Evolutionary conservation across 2,888 invertebrate genomes (phyloP).

Genomic region (Branchellion lobata): DNA sequence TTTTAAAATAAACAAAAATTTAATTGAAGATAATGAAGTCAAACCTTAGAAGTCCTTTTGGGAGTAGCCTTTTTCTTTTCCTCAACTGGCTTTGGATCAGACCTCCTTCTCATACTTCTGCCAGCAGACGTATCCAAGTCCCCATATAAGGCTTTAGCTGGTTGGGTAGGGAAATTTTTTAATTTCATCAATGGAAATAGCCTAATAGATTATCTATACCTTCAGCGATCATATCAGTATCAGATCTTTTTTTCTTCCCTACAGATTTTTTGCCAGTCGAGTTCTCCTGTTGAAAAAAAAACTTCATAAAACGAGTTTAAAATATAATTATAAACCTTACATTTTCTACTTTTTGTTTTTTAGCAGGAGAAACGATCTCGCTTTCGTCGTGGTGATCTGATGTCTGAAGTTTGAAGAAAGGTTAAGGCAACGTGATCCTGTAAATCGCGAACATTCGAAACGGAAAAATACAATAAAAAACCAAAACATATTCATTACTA

Average conservation of each 20-base stretch:
- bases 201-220: not conserved
- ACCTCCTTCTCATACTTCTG: conserved; percentile 42
- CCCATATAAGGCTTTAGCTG: conserved; percentile 50
- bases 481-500: not conserved
- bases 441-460: too few species aligned
- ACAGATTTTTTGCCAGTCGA: conserved; percentile 25
- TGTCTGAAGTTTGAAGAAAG: not conserved
- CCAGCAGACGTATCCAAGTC: conserved; percentile 46
- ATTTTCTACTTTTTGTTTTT: conserved; percentile 26
- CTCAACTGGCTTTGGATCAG: conserved; percentile 50
- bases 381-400: not conserved
- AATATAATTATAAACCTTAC: not conserved
- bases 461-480: too few species aligned
- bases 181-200: not conserved
- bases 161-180: not conserved
- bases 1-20: not conserved
- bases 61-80: conserved; percentile 57
- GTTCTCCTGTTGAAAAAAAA: conserved; percentile 16
- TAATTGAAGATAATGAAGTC: not conserved
- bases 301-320: not conserved
- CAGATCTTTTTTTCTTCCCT: conserved; percentile 34
- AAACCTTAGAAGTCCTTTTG: conserved; percentile 73
- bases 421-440: too few species aligned
- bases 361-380: conserved; percentile 24
- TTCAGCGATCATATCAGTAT: conserved; percentile 41